Percentiles rank a stretch among this genome's conserved stretches.
phyloP scores from a whole-genome alignment of 2,888 invertebrate species.

The Pomacea canaliculata region DNA sequence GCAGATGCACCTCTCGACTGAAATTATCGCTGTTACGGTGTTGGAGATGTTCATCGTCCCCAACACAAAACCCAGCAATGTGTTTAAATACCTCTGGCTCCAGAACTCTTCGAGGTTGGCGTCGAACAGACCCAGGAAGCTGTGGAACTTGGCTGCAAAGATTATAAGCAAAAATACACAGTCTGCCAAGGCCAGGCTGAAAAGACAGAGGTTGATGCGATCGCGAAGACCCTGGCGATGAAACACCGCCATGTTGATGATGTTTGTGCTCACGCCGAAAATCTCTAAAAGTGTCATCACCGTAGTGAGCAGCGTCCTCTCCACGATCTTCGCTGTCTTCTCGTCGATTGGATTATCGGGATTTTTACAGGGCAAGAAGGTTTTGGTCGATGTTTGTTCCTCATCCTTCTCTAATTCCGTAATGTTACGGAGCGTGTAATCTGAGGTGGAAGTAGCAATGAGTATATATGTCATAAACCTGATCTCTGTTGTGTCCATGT shows the following conservation, averaged over 20 bases:
- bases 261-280: constrained; percentile 9
- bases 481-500: too few species aligned
- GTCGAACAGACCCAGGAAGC: constrained; percentile 7
- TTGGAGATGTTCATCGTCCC: constrained; percentile 16
- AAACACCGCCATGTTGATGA: constrained; percentile 11
- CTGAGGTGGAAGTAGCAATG: too few species aligned
- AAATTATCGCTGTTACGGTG: constrained; percentile 8
- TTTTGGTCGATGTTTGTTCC: neutral
- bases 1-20: constrained; percentile 8
- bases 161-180: neutral
- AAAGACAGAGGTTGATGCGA: constrained; percentile 13
- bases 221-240: constrained; percentile 4
- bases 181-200: constrained; percentile 13
- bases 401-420: too few species aligned
- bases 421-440: too few species aligned
- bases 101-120: constrained; percentile 4
- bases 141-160: constrained; percentile 12
- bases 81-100: constrained; percentile 14
- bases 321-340: constrained; percentile 3
- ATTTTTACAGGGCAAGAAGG: constrained; percentile 8
- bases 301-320: neutral
- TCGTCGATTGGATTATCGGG: constrained; percentile 6
- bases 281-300: neutral
- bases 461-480: too few species aligned
- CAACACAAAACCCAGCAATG: constrained; percentile 4